phyloP scores from a whole-genome alignment of 1,140 invertebrate genomes.

The Drosophila prosaltans region DNA sequence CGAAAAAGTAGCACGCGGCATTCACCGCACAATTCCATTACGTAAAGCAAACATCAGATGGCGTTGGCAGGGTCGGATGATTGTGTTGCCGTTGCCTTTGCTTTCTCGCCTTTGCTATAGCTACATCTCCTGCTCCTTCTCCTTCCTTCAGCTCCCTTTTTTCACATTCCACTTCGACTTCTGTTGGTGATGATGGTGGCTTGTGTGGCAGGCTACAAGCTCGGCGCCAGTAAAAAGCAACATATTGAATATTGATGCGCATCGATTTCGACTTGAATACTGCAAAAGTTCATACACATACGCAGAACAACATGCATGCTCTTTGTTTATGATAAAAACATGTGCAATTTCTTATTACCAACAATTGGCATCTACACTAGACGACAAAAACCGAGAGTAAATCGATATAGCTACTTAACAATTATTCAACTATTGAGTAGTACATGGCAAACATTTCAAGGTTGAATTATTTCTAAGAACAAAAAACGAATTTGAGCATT shows the following conservation, averaged over 20 bases:
- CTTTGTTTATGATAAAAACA: conserved; percentile 80
- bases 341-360: conserved; percentile 65
- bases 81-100: conserved; percentile 50
- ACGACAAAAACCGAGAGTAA: conserved; percentile 26
- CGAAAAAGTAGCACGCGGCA: conserved; percentile 65
- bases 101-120: conserved; percentile 28
- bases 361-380: conserved; percentile 43
- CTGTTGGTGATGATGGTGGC: conserved; percentile 25
- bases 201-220: conserved; percentile 11
- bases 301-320: conserved; percentile 26
- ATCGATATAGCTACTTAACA: not conserved
- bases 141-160: not conserved
- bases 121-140: not conserved
- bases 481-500: no score
- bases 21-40: conserved; percentile 80
- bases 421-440: not conserved
- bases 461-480: no score
- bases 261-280: conserved; percentile 76
- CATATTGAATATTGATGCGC: conserved; percentile 80
- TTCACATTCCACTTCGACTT: not conserved
- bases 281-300: conserved; percentile 57
- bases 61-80: conserved; percentile 63
- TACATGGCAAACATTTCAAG: not conserved
- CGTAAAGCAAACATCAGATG: conserved; percentile 80
- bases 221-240: conserved; percentile 69